Conservation (phyloP, 2,797 vertebrate species). For the Sebastes goodei region DNA sequence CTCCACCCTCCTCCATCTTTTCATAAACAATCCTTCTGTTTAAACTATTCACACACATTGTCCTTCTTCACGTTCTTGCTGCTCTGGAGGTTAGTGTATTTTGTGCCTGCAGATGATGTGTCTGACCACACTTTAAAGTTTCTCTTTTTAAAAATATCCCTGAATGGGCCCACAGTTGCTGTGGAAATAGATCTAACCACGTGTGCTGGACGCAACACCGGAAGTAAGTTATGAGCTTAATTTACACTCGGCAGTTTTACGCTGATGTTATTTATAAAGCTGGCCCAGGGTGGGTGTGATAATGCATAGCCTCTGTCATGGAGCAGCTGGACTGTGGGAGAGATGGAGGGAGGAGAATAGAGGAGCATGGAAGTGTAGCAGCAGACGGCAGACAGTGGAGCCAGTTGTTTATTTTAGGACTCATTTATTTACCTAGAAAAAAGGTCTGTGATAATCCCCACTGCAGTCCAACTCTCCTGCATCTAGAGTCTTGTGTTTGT, state of each 20-base stretch:
- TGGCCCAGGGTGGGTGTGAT: constrained; percentile 36
- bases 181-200: constrained; percentile 3
- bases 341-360: neutral
- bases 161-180: neutral
- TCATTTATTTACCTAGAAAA: constrained; percentile 22
- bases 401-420: constrained; percentile 13
- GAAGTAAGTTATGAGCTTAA: constrained; percentile 28
- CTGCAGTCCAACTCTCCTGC: neutral
- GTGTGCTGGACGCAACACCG: neutral
- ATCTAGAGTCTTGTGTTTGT: neutral
- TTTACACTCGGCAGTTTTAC: constrained; percentile 45
- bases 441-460: neutral
- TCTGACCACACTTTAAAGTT: neutral
- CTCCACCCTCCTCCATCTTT: neutral
- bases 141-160: neutral
- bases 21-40: neutral
- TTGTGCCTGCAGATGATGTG: neutral
- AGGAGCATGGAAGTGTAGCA: neutral
- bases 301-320: constrained; percentile 42
- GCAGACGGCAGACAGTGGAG: neutral
- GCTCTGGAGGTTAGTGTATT: neutral
- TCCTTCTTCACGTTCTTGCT: neutral
- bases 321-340: constrained; percentile 43
- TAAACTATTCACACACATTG: neutral
- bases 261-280: constrained; percentile 65